phyloP scores from a whole-genome alignment of 53 echinoderm and acorn worm genomes.

The Hippasteria phrygiana region DNA sequence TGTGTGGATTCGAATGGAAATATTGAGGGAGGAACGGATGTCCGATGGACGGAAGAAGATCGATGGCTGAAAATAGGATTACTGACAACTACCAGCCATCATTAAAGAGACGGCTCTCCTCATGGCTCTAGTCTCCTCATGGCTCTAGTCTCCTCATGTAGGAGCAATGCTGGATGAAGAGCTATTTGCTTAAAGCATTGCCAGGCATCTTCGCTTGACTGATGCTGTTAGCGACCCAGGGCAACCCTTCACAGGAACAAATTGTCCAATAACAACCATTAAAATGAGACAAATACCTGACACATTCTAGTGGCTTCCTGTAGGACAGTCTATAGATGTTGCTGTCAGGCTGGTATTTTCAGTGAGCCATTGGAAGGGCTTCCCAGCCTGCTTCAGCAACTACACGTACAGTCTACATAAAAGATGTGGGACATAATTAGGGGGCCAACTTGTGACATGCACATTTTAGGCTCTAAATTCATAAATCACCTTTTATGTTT shows the following conservation, averaged over 20 bases:
- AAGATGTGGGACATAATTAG: no score
- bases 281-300: constrained; percentile 3
- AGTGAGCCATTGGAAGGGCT: neutral
- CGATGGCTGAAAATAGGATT: neutral
- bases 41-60: neutral
- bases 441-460: no score
- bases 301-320: neutral
- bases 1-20: neutral
- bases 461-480: no score
- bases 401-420: no score
- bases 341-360: neutral
- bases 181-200: neutral
- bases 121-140: neutral
- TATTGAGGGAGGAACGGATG: neutral
- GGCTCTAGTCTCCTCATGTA: neutral
- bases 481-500: no score
- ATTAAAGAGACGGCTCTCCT: no score
- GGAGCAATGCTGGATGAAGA: neutral
- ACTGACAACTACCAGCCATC: neutral
- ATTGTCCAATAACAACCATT: constrained; percentile 24
- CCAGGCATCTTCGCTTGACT: neutral
- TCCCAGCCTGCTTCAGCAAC: neutral
- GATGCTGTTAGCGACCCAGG: neutral
- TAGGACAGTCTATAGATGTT: no score
- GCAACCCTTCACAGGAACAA: neutral